These are phyloP conservation scores for Anagrus nilaparvatae DNA, from an alignment of 1,140 invertebrate genomes.

Conservation along the genomic window DNA sequence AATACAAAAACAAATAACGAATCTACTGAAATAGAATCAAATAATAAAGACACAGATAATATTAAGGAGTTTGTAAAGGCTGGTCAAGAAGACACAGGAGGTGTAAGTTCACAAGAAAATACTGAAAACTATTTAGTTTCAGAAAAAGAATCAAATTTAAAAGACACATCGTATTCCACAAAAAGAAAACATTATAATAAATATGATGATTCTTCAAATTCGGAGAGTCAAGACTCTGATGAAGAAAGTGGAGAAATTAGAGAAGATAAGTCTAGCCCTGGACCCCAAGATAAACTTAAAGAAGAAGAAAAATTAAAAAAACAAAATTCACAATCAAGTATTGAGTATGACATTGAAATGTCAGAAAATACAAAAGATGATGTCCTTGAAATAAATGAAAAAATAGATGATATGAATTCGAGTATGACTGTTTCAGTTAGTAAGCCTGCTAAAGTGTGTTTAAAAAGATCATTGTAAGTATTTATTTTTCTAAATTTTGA, in stretches of 20 bases:
- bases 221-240: conserved; percentile 32
- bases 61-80: conserved; percentile 13
- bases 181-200: conserved; percentile 32
- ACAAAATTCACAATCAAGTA: neutral
- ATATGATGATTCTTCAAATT: conserved; percentile 35
- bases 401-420: conserved; percentile 16
- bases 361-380: conserved; percentile 13
- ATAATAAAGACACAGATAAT: conserved; percentile 6
- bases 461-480: conserved; percentile 39
- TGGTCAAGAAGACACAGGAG: conserved; percentile 13
- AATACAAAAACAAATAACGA: too few relatives aligned
- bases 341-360: conserved; percentile 13
- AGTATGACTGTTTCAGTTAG: conserved; percentile 17
- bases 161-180: neutral
- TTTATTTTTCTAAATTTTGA: conserved; percentile 12
- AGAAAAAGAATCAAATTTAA: neutral
- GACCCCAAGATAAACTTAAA: conserved; percentile 1
- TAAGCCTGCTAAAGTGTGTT: conserved; percentile 35
- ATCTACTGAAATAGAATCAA: too few relatives aligned
- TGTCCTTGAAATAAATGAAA: conserved; percentile 16
- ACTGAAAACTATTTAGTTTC: neutral
- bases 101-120: neutral
- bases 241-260: conserved; percentile 20
- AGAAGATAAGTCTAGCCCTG: neutral
- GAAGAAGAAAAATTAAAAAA: conserved; percentile 3